Evolutionary conservation across 2,797 vertebrate genomes (phyloP).

Genomic region (Micromesistius poutassou): DNA sequence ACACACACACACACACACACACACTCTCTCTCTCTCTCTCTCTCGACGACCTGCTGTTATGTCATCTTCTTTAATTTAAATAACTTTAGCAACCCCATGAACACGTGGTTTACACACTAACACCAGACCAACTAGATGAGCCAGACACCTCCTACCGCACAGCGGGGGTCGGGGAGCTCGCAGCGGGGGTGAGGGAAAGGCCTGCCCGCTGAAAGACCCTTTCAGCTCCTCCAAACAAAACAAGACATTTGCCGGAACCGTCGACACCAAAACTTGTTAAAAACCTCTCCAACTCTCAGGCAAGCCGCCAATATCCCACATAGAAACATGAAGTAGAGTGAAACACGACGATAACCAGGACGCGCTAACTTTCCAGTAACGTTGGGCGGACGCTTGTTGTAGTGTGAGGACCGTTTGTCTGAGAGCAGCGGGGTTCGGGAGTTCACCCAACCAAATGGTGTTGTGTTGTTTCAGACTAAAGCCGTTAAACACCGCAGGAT

Average conservation of each 20-base stretch:
- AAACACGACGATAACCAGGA: too few relatives aligned
- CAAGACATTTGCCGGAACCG: background rate
- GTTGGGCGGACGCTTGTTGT: too few relatives aligned
- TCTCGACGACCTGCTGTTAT: background rate
- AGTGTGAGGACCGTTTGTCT: too few relatives aligned
- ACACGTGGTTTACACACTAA: background rate
- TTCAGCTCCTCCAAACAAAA: conserved; percentile 1
- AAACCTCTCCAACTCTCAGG: too few relatives aligned
- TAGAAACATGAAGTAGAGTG: too few relatives aligned
- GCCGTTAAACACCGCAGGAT: background rate
- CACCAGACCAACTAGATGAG: background rate
- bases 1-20: conserved; percentile 4
- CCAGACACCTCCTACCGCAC: background rate
- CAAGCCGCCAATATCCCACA: too few relatives aligned
- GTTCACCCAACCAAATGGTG: background rate
- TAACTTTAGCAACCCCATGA: background rate
- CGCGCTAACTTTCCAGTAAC: too few relatives aligned
- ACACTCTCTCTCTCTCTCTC: background rate
- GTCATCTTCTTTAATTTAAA: background rate
- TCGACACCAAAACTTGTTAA: background rate
- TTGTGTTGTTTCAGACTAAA: background rate
- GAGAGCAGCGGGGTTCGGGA: background rate
- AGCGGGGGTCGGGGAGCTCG: background rate
- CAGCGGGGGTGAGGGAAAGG: conserved; percentile 12
- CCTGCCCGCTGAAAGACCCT: conserved; percentile 5